Evolutionary conservation across 92 coral and sea anemone species (phyloP).

Genomic region (Nematostella vectensis): DNA sequence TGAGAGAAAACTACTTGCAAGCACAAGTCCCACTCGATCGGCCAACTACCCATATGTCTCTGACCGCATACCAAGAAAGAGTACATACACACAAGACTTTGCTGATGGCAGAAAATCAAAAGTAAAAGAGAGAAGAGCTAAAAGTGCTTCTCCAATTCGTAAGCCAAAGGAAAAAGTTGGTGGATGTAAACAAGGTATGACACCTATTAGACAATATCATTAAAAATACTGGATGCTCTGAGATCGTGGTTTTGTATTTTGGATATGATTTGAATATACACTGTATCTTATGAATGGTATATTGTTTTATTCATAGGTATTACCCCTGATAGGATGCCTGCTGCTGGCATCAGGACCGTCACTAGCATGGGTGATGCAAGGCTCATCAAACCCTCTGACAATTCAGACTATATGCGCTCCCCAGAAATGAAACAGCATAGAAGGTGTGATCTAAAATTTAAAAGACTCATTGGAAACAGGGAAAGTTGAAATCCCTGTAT

Average conservation of each 20-base stretch:
- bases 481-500: too few species aligned
- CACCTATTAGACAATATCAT: constrained; percentile 4
- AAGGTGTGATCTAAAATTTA: too few species aligned
- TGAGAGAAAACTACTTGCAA: constrained; percentile 50
- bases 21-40: constrained; percentile 11
- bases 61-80: constrained; percentile 74
- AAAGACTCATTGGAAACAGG: too few species aligned
- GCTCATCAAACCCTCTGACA: constrained; percentile 73
- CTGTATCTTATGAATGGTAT: too few species aligned
- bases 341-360: constrained; percentile 75
- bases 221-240: too few species aligned
- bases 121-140: constrained; percentile 8
- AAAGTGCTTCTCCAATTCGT: constrained; percentile 17
- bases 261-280: too few species aligned
- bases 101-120: constrained; percentile 27
- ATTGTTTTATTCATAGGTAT: too few species aligned
- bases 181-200: constrained; percentile 26
- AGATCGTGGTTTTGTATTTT: too few species aligned
- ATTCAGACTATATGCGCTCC: constrained; percentile 57
- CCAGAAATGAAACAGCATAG: constrained; percentile 43
- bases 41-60: constrained; percentile 42
- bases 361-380: constrained; percentile 80
- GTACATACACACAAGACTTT: constrained; percentile 69
- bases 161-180: constrained; percentile 9
- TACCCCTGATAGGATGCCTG: constrained; percentile 82